Evolutionary conservation across 2,113 vertebrate species (phyloP).

Genomic region (Hystrix brachyura): DNA sequence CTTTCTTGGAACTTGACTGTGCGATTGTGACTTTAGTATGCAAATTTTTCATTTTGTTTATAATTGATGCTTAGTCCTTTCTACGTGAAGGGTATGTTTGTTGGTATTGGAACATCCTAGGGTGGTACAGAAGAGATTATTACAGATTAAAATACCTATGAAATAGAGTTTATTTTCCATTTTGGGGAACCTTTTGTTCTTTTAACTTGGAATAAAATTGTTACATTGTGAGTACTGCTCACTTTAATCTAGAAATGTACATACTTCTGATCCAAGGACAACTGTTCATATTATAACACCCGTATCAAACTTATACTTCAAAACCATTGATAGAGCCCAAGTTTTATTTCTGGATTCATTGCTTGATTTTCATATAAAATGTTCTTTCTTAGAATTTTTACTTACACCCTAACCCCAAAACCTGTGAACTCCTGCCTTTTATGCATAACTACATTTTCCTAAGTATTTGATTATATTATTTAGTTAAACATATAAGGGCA

Average conservation of each 20-base stretch:
- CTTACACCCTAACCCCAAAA: background rate
- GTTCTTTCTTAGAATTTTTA: background rate
- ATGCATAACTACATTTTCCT: background rate
- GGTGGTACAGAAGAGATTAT: constrained; percentile 36
- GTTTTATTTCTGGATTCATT: constrained; percentile 7
- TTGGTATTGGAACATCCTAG: constrained; percentile 7
- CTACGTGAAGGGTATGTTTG: constrained; percentile 14
- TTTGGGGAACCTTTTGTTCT: background rate
- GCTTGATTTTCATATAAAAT: background rate
- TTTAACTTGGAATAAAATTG: constrained; percentile 44
- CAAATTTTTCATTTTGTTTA: constrained; percentile 55
- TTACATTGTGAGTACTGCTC: constrained; percentile 20
- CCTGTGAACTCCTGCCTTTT: constrained; percentile 19
- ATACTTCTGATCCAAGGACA: constrained; percentile 8
- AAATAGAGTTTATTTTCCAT: constrained; percentile 53
- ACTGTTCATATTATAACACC: constrained; percentile 9
- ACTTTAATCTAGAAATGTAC: constrained; percentile 40
- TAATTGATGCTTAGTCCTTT: constrained; percentile 42
- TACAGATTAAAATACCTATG: constrained; percentile 3
- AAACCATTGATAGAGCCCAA: background rate
- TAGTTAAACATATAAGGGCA: background rate
- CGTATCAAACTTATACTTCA: background rate
- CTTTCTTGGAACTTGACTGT: constrained; percentile 45
- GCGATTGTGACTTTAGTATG: background rate
- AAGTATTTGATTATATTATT: constrained; percentile 31